Base-by-base conservation (phyloP, 37 sponge, comb jelly and placozoan genomes). In the Mnemiopsis leidyi region DNA sequence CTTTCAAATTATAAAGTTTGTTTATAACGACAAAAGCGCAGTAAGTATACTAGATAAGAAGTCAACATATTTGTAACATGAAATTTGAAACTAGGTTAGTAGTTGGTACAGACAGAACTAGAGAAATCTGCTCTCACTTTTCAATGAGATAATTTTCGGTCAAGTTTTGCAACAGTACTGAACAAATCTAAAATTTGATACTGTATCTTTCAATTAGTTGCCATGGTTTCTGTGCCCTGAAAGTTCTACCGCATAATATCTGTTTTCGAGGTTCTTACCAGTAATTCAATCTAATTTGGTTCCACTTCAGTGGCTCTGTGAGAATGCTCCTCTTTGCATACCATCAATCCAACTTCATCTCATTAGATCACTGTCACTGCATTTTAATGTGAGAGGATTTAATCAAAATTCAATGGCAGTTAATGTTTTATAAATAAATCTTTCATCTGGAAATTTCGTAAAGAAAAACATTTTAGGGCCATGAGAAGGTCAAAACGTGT, bases 401-500 rank as follows among this genome's bases (percentile, higher is more conserved):
- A n/a, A n/a, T n/a, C 13, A 48, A 48, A 48, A 48, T 13, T 48
- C 61, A 13, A 5, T 48, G 61, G 61, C 5, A 48, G 13, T 48
- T 48, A 48, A 18, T 18, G 13, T 18, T 5, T 13, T 5, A 48
- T 48, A 48, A 48, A n/a, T n/a, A n/a, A 48, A 48, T 48, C 61
- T 48, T 5, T 48, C 13, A 48, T 48, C 61, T 48, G 61, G 13
- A 5, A 48, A 48, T 48, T 48, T 48, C 13, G 61, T 48, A 48
- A 48, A 48, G 13, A 18, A 5, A 48, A 48, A 18, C 61, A 48
- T 48, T 48, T 48, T 48, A 48, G 9, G 13, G 61, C 61, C 13
- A 77, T 77, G 79, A 34, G 26, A 32, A 35, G 61, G 1, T 39
- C 90, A 26, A 85, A 85, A 26, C 32, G 90, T 36, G 90, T 85